These are phyloP conservation scores for Benitochromis conjunctus DNA, from an alignment of 2,113 vertebrate genomes.

Conservation along the genomic window DNA sequence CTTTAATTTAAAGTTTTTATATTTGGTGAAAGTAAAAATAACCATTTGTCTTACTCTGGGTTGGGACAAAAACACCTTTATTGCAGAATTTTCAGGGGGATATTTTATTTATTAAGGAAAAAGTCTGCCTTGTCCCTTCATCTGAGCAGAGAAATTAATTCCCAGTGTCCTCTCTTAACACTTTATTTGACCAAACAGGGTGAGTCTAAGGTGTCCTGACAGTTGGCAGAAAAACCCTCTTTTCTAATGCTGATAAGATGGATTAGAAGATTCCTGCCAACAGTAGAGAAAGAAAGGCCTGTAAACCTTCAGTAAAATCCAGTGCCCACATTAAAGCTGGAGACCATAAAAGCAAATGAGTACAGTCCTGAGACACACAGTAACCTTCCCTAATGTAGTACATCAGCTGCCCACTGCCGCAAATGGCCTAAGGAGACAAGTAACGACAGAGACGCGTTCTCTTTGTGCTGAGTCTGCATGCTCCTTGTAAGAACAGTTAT, in stretches of 20 bases:
- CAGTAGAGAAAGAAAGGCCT: background rate
- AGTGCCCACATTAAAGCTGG: background rate
- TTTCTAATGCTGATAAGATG: constrained; percentile 10
- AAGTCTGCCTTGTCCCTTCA: background rate
- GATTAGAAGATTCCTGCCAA: background rate
- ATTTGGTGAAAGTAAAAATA: background rate
- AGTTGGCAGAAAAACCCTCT: background rate
- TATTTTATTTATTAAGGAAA: background rate
- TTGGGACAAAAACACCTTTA: background rate
- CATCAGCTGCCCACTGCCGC: background rate
- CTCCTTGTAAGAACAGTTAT: background rate
- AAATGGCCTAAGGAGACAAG: background rate
- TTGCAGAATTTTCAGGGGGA: background rate
- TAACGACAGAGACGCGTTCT: background rate
- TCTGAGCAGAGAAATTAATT: background rate
- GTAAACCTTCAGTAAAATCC: background rate
- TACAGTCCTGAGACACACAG: background rate
- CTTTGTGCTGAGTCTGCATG: constrained; percentile 4
- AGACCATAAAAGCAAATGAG: background rate
- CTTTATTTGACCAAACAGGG: background rate
- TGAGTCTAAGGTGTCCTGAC: background rate
- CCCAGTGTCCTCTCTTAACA: background rate
- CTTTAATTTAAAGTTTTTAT: background rate
- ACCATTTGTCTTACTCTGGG: background rate
- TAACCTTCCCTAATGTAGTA: background rate